A percentile compares a stretch with the other conserved stretches of the same genome.
Evolutionary conservation across 2,113 vertebrate species (phyloP).

Genomic region (Forbesichthys agassizii): DNA sequence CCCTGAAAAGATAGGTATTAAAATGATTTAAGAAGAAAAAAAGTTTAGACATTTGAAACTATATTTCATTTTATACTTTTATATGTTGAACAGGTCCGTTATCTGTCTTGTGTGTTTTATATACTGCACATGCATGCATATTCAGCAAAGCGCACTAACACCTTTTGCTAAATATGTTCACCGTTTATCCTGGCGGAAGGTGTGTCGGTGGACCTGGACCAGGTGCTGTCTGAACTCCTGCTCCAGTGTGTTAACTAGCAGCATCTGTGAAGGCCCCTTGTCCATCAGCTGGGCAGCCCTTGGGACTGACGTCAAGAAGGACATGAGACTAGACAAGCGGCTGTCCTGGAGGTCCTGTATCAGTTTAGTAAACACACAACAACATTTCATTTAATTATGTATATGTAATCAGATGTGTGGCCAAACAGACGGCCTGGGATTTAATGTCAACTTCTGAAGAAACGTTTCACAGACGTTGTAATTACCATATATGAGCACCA

Average conservation of each 20-base stretch:
- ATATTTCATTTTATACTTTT: too few species aligned
- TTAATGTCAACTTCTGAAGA: background rate
- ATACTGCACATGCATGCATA: background rate
- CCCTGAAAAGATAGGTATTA: constrained; percentile 52
- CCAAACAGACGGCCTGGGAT: background rate
- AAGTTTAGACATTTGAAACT: too few species aligned
- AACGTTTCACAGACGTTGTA: constrained; percentile 17
- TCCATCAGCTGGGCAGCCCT: constrained; percentile 78
- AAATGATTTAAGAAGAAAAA: background rate
- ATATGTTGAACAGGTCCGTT: too few species aligned
- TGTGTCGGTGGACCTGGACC: constrained; percentile 73
- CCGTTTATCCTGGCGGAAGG: constrained; percentile 73
- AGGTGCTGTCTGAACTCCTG: constrained; percentile 76
- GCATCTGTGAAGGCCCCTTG: constrained; percentile 64
- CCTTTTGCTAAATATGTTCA: constrained; percentile 14
- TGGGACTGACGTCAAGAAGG: constrained; percentile 72
- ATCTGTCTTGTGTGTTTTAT: background rate
- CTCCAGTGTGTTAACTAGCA: constrained; percentile 76
- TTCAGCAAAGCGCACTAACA: background rate
- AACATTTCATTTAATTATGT: too few species aligned
- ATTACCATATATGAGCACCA: constrained; percentile 32
- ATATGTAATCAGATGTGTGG: too few species aligned
- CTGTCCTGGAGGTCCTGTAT: constrained; percentile 74
- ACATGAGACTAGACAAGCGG: constrained; percentile 69
- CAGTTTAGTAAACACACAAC: too few species aligned